phyloP scores from a whole-genome alignment of 1,140 invertebrate genomes.

The Macrostomum lignano region DNA sequence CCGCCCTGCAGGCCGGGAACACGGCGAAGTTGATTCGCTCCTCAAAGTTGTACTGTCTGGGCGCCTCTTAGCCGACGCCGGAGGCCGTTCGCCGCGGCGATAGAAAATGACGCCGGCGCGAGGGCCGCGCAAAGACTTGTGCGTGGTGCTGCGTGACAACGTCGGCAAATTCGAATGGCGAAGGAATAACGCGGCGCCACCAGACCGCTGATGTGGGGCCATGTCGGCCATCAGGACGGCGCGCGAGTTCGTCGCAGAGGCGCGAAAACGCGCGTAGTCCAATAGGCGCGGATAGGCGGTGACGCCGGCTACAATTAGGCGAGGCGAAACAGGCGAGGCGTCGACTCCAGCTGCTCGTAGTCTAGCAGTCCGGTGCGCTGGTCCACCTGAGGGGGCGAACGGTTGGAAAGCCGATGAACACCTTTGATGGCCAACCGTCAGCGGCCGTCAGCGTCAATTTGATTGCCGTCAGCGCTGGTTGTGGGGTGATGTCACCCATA shows the following conservation, averaged over 20 bases:
- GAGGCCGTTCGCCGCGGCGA: too few species aligned
- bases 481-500: too few species aligned
- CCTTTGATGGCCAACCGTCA: too few species aligned
- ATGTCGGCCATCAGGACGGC: slow-evolving; percentile 61
- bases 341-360: slow-evolving; percentile 49
- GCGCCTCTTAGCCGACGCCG: too few species aligned
- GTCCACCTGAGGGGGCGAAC: slow-evolving; percentile 50
- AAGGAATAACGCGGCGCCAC: slow-evolving; percentile 50
- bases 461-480: too few species aligned
- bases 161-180: slow-evolving; percentile 59
- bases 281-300: slow-evolving; percentile 45
- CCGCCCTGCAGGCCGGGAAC: too few species aligned
- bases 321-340: slow-evolving; percentile 55
- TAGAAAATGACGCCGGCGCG: slow-evolving; percentile 61
- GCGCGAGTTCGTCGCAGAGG: slow-evolving; percentile 50
- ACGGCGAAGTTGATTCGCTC: too few species aligned
- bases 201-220: slow-evolving; percentile 55
- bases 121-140: slow-evolving; percentile 62
- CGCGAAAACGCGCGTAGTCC: slow-evolving; percentile 44
- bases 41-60: too few species aligned
- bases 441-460: too few species aligned
- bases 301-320: slow-evolving; percentile 56
- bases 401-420: too few species aligned
- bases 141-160: slow-evolving; percentile 63
- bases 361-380: slow-evolving; percentile 53